Evolutionary conservation across 2,113 vertebrate species (phyloP).

Genomic region (Mola mola): DNA sequence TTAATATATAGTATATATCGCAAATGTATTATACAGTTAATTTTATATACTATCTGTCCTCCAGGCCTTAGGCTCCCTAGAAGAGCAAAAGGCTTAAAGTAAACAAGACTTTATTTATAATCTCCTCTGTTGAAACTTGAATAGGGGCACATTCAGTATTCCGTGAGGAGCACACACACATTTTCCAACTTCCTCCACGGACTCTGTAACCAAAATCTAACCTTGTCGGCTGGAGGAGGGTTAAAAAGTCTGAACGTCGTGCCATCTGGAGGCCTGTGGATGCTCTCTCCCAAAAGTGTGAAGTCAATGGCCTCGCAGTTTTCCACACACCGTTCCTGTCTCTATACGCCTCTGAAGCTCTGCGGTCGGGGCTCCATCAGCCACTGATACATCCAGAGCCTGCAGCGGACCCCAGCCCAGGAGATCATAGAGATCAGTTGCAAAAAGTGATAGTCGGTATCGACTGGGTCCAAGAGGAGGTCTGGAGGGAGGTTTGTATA

Average conservation of each 20-base stretch:
- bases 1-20: too few relatives aligned
- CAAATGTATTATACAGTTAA: too few relatives aligned
- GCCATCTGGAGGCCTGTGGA: neutral
- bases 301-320: constrained; percentile 9
- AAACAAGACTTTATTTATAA: too few relatives aligned
- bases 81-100: too few relatives aligned
- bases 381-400: constrained; percentile 24
- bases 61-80: too few relatives aligned
- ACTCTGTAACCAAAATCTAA: too few relatives aligned
- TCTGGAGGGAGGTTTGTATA: neutral
- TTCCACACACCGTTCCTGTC: constrained; percentile 21
- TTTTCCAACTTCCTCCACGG: too few relatives aligned
- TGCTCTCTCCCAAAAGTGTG: neutral
- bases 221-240: neutral
- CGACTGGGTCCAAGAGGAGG: neutral
- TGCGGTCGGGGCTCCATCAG: constrained; percentile 24
- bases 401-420: constrained; percentile 8
- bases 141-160: too few relatives aligned
- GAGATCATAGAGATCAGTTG: constrained; percentile 34
- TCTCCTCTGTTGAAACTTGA: too few relatives aligned
- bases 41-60: too few relatives aligned
- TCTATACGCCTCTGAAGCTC: constrained; percentile 18
- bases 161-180: too few relatives aligned
- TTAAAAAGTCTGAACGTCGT: neutral
- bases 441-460: neutral